Conservation (phyloP, 2,113 vertebrate species). For the Phalacrocorax carbo region DNA sequence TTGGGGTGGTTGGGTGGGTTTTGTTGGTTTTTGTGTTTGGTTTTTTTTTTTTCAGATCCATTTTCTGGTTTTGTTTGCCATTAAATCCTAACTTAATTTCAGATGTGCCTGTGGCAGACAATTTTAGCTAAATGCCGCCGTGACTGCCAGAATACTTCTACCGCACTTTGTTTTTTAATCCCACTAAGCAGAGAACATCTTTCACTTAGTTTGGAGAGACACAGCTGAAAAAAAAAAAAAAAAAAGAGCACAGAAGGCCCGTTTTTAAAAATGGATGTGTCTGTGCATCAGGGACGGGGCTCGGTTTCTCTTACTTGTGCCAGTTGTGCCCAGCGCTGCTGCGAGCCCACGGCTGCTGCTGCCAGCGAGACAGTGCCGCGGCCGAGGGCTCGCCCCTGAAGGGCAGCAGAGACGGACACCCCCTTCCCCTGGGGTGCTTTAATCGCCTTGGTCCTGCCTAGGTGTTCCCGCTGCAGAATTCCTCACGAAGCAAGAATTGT, state of each 20-base stretch:
- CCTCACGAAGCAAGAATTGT: accelerated
- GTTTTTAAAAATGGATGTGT: neutral
- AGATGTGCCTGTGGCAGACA: constrained; percentile 2
- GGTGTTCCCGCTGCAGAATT: neutral
- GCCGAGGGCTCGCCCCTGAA: no score
- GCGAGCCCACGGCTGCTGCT: neutral
- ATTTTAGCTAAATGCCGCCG: neutral
- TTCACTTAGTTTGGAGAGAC: neutral
- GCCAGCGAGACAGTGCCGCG: neutral
- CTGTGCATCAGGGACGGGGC: neutral
- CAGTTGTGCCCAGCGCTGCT: accelerated
- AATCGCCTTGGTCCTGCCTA: neutral
- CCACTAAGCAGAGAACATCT: neutral
- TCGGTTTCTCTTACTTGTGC: neutral
- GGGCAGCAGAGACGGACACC: neutral
- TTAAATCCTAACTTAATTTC: neutral
- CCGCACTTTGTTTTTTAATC: neutral
- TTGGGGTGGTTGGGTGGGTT: neutral
- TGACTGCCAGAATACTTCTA: neutral
- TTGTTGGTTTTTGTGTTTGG: no score
- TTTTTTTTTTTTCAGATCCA: neutral
- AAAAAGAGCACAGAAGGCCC: neutral
- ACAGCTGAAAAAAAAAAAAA: neutral
- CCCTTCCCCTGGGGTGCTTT: neutral
- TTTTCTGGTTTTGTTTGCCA: neutral